Conservation (phyloP, 1,140 invertebrate species). For the Rhopalosiphum padi region DNA sequence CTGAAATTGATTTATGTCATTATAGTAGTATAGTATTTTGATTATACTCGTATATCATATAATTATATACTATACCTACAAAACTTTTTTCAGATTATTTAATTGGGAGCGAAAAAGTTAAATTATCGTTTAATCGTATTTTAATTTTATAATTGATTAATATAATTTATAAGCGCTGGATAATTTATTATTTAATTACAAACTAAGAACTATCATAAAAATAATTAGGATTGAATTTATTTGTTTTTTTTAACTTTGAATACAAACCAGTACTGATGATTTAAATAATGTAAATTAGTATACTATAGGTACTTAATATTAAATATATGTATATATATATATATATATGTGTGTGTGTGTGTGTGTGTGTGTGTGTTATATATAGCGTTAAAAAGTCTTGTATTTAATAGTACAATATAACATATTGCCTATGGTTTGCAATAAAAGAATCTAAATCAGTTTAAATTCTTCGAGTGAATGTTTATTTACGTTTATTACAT, state of each 20-base stretch:
- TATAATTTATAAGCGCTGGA: not conserved
- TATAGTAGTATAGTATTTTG: too few species aligned
- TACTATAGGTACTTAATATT: not conserved
- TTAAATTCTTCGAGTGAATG: not conserved
- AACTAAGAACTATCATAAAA: not conserved
- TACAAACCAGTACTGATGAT: not conserved
- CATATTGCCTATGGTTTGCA: not conserved
- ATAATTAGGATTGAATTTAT: not conserved
- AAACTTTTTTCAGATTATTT: not conserved
- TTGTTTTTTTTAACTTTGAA: too few species aligned
- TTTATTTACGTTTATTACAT: not conserved
- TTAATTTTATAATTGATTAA: not conserved
- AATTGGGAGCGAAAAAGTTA: not conserved
- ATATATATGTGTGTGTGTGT: too few species aligned
- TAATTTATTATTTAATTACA: not conserved
- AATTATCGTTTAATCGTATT: not conserved
- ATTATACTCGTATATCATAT: not conserved
- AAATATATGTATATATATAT: too few species aligned
- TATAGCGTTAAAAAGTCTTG: not conserved
- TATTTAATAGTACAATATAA: not conserved
- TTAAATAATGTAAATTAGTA: not conserved
- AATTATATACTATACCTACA: not conserved
- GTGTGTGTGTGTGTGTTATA: too few species aligned
- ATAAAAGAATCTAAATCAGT: not conserved
- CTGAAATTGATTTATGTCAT: not conserved